Percentiles rank a stretch among this genome's conserved stretches.
These are phyloP conservation scores for Halichoeres trimaculatus DNA, from an alignment of 2,113 vertebrate genomes.

Conservation along the genomic window DNA sequence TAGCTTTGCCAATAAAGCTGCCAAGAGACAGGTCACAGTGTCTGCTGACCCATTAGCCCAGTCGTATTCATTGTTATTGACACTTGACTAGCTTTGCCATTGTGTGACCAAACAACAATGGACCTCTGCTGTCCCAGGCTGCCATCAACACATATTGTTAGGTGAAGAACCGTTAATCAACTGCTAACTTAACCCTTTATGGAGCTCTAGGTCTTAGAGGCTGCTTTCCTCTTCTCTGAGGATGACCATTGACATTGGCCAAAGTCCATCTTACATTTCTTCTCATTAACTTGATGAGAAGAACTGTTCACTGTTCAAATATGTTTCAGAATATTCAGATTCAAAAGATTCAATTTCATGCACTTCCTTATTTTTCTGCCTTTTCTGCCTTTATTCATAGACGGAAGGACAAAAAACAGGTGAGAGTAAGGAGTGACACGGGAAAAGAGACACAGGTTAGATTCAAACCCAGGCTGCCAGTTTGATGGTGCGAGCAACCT, in stretches of 20 bases:
- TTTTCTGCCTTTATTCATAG: no score
- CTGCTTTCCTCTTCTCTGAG: slow-evolving; percentile 41
- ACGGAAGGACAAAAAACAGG: no score
- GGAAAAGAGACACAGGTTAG: no score
- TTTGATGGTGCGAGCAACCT: no score
- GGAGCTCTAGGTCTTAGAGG: slow-evolving; percentile 19
- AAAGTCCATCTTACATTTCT: slow-evolving; percentile 37
- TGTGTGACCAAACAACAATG: slow-evolving; percentile 60
- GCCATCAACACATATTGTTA: slow-evolving; percentile 51
- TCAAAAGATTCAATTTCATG: no score
- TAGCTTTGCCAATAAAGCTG: slow-evolving; percentile 13
- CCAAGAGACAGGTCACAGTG: slow-evolving; percentile 13
- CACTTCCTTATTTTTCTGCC: no score
- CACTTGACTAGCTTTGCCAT: slow-evolving; percentile 51
- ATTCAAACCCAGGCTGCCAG: no score
- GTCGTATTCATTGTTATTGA: slow-evolving; percentile 58
- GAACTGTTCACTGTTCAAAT: no score
- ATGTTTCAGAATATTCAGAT: background rate
- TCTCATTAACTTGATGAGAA: slow-evolving; percentile 13
- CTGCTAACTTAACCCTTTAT: slow-evolving; percentile 40
- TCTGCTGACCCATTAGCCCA: slow-evolving; percentile 48
- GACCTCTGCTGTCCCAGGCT: slow-evolving; percentile 6
- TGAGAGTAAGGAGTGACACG: no score
- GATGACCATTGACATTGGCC: slow-evolving; percentile 37
- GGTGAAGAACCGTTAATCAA: slow-evolving; percentile 57